These are phyloP conservation scores for Apistogramma diplotaenia DNA, from an alignment of 2,113 vertebrate genomes.

Conservation along the genomic window DNA sequence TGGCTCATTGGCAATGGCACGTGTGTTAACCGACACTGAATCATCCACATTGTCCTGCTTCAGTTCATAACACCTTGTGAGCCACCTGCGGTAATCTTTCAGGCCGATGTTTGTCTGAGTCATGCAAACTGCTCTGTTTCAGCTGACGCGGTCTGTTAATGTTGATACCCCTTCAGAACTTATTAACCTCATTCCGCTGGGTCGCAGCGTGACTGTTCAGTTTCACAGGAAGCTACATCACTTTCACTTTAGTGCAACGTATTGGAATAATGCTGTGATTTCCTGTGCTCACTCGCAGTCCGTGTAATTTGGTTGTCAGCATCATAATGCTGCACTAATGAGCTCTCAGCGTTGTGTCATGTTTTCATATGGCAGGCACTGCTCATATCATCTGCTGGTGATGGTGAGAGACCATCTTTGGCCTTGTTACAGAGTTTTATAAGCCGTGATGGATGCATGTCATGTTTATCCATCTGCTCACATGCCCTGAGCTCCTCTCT, in stretches of 20 bases:
- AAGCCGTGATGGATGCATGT: constrained; percentile 13
- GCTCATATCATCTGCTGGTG: constrained; percentile 2
- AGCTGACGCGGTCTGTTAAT: constrained; percentile 17
- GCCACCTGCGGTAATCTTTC: constrained; percentile 12
- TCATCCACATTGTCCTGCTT: constrained; percentile 20
- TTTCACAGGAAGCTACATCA: constrained; percentile 36
- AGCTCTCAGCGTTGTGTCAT: constrained; percentile 25
- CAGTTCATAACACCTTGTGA: constrained; percentile 20
- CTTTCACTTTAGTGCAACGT: constrained; percentile 32
- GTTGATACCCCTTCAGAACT: constrained; percentile 36
- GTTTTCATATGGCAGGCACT: constrained; percentile 24
- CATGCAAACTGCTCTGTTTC: constrained; percentile 33
- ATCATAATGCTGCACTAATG: constrained; percentile 42
- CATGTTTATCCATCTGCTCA: constrained; percentile 24
- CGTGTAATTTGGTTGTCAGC: constrained; percentile 27
- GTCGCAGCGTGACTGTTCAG: constrained; percentile 27
- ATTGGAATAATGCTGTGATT: constrained; percentile 29
- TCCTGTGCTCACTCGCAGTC: constrained; percentile 24
- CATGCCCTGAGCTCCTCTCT: not conserved
- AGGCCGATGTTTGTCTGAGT: constrained; percentile 40
- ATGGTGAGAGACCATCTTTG: not conserved
- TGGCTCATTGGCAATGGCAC: constrained; percentile 13
- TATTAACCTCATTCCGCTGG: constrained; percentile 45
- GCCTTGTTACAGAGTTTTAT: not conserved
- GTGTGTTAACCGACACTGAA: constrained; percentile 23